Evolutionary conservation across 1,140 invertebrate species (phyloP).

Genomic region (Lordiphosa clarofinis): DNA sequence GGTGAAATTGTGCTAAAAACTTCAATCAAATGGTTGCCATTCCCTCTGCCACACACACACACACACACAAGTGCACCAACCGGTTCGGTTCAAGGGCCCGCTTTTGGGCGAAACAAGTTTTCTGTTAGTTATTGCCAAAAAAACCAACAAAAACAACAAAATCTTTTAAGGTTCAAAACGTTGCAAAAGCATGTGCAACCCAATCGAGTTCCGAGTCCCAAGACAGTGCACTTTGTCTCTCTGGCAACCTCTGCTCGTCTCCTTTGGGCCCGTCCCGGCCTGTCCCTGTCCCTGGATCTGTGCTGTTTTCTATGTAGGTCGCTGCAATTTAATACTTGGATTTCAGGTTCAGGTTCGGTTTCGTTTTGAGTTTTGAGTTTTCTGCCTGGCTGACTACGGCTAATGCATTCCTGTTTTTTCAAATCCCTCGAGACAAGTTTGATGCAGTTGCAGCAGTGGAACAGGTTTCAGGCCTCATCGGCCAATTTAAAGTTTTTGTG

Average conservation of each 20-base stretch:
- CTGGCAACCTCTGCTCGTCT: conserved; percentile 1
- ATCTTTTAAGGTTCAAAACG: neutral
- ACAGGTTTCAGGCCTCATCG: conserved; percentile 11
- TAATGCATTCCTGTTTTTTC: conserved; percentile 48
- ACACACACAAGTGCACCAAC: conserved; percentile 28
- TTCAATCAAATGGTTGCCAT: conserved; percentile 58
- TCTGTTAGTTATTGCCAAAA: neutral
- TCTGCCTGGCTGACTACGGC: conserved; percentile 5
- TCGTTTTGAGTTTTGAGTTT: neutral
- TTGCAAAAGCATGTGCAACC: conserved; percentile 18
- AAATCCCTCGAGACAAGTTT: conserved; percentile 41
- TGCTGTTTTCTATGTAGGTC: conserved; percentile 67
- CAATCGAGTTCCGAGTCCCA: no score
- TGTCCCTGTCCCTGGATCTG: conserved; percentile 10
- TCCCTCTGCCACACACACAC: neutral
- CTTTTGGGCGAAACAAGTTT: neutral
- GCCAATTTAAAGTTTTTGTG: neutral
- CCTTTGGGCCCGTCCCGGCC: neutral
- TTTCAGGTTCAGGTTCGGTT: conserved; percentile 24
- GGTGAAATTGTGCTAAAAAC: conserved; percentile 42
- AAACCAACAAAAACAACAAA: conserved; percentile 5
- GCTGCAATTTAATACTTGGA: conserved; percentile 72
- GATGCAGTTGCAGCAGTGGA: conserved; percentile 24
- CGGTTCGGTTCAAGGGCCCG: conserved; percentile 29
- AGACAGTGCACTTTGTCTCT: conserved; percentile 5